Conservation (phyloP, 2,888 invertebrate species). For the Drosophila buzzatii region DNA sequence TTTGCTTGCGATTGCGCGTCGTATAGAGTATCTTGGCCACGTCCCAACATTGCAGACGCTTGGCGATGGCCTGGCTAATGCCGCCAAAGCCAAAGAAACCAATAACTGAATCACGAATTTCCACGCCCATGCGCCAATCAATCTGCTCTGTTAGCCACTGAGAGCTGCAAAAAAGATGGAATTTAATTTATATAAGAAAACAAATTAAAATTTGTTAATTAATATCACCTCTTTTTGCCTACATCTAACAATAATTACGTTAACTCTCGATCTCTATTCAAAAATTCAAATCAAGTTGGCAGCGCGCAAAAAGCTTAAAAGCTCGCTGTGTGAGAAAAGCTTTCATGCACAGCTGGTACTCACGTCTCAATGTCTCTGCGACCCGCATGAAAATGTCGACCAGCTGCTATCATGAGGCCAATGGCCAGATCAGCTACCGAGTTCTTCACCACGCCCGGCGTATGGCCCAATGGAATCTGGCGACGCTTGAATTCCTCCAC, state of each 20-base stretch:
- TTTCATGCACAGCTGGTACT: slow-evolving; percentile 49
- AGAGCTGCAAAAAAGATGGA: slow-evolving; percentile 84
- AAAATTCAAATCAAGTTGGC: slow-evolving; percentile 33
- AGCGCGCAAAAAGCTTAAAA: slow-evolving; percentile 16
- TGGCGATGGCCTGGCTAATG: slow-evolving; percentile 92
- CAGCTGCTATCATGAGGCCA: slow-evolving; percentile 90
- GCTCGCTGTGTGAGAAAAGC: slow-evolving; percentile 36
- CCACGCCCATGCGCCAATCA: slow-evolving; percentile 92
- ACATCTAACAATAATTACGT: neutral
- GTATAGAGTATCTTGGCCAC: slow-evolving; percentile 90
- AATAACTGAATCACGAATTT: slow-evolving; percentile 91
- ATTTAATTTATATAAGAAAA: neutral
- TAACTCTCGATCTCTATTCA: slow-evolving; percentile 8
- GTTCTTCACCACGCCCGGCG: slow-evolving; percentile 90
- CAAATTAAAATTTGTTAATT: neutral
- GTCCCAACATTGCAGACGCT: slow-evolving; percentile 91
- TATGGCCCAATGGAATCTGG: slow-evolving; percentile 91
- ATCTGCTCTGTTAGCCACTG: slow-evolving; percentile 89
- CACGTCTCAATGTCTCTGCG: slow-evolving; percentile 87
- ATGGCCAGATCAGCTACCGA: slow-evolving; percentile 94
- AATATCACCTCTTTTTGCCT: neutral
- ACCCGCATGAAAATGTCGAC: slow-evolving; percentile 92
- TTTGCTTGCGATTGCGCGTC: slow-evolving; percentile 88
- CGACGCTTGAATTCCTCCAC: slow-evolving; percentile 89
- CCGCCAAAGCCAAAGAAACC: slow-evolving; percentile 94